phyloP scores from a whole-genome alignment of 2,113 vertebrate genomes.

The Corythaixoides concolor region DNA sequence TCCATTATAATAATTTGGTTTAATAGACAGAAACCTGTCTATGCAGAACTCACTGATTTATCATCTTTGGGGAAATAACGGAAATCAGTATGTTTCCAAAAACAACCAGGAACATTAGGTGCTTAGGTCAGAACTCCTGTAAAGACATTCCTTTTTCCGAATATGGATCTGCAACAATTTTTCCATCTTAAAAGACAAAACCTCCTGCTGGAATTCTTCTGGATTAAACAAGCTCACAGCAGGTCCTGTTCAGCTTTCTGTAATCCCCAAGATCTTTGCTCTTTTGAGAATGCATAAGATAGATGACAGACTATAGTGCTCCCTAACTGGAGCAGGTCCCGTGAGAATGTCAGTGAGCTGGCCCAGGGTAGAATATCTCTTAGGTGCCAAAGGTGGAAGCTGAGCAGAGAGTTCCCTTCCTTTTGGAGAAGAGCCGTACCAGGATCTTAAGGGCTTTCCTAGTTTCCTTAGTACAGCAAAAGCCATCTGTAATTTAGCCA shows the following conservation, averaged over 20 bases:
- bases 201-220: not conserved
- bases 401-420: not conserved
- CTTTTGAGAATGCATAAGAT: not conserved
- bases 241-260: not conserved
- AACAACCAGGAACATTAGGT: not conserved
- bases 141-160: not conserved
- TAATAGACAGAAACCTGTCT: not conserved
- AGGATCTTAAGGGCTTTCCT: not conserved
- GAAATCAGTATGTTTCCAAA: not conserved
- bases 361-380: not conserved
- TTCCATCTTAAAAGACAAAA: not conserved
- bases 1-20: not conserved
- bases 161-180: not conserved
- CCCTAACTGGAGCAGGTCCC: not conserved
- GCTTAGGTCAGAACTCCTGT: not conserved
- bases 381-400: not conserved
- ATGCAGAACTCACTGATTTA: not conserved
- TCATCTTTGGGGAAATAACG: not conserved
- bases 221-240: not conserved
- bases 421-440: not conserved
- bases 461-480: not conserved
- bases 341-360: not conserved
- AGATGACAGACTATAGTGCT: not conserved
- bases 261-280: not conserved
- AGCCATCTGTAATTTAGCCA: not conserved